Evolutionary conservation across 2,113 vertebrate species (phyloP).

Genomic region (Galeopterus variegatus): DNA sequence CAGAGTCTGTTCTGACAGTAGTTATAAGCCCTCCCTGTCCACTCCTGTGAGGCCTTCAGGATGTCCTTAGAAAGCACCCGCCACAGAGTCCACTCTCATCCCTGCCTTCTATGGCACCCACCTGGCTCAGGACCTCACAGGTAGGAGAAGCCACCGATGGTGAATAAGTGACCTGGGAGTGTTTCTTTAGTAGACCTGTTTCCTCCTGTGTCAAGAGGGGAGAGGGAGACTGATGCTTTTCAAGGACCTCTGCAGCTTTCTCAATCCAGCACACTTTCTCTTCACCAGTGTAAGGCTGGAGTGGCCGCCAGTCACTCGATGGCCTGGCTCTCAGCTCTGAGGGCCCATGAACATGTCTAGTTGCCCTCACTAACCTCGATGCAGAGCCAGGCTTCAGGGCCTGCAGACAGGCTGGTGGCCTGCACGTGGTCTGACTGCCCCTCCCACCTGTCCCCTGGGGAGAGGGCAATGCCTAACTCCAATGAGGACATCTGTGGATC

Average conservation of each 20-base stretch:
- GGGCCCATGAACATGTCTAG: no score
- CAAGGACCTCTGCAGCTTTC: not conserved
- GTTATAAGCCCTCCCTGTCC: not conserved
- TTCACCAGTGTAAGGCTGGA: not conserved
- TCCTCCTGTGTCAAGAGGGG: fast-evolving
- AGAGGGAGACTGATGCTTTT: not conserved
- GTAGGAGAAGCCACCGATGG: fast-evolving
- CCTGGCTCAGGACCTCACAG: not conserved
- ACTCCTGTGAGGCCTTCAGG: not conserved
- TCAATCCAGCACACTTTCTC: fast-evolving
- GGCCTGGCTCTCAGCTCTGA: not conserved
- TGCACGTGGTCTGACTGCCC: not conserved
- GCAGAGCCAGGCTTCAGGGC: not conserved
- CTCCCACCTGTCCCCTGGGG: no score
- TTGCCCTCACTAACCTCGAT: no score
- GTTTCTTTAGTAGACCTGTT: no score
- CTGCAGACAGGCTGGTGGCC: not conserved
- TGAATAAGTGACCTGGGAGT: fast-evolving
- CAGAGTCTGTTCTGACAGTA: not conserved
- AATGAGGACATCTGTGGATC: fast-evolving
- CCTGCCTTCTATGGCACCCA: no score
- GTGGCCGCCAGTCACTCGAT: no score
- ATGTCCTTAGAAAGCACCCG: not conserved
- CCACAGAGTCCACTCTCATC: not conserved
- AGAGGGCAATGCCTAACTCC: not conserved